Percentiles rank a stretch among this genome's conserved stretches.
Conservation (phyloP, 37 sponge, comb jelly and placozoan species). For the Crambe crambe region DNA sequence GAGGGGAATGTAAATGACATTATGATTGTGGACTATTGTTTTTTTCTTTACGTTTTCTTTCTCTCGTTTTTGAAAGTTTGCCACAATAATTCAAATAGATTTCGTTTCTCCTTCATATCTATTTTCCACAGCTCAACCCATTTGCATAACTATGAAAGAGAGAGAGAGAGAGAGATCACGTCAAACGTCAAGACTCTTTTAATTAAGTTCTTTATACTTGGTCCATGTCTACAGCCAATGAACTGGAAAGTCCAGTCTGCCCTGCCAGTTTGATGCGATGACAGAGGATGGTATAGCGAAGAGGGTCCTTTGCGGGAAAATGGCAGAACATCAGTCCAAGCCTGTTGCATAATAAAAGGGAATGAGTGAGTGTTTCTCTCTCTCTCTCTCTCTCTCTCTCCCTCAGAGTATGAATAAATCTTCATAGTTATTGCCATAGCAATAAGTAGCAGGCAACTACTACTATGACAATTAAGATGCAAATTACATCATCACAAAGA, state of each 20-base stretch:
- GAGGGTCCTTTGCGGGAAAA: slow-evolving; percentile 30
- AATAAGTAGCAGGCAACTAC: slow-evolving; percentile 55
- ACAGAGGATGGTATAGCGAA: slow-evolving; percentile 27
- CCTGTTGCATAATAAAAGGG: neutral
- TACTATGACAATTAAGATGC: slow-evolving; percentile 53
- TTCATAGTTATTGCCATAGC: slow-evolving; percentile 16
- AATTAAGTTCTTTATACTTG: too few species aligned
- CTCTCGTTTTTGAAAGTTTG: slow-evolving; percentile 16
- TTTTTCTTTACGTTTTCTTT: slow-evolving; percentile 45
- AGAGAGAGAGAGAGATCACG: neutral
- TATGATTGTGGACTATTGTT: neutral
- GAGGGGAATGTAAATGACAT: neutral
- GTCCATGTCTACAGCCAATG: slow-evolving; percentile 26
- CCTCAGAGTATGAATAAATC: neutral
- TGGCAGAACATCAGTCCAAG: slow-evolving; percentile 59
- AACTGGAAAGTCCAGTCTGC: neutral
- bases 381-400: neutral
- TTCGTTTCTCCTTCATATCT: slow-evolving; percentile 8
- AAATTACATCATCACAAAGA: slow-evolving; percentile 70
- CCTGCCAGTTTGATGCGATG: slow-evolving; percentile 32
- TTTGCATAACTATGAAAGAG: slow-evolving; percentile 19
- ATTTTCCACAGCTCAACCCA: slow-evolving; percentile 51
- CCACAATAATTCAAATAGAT: slow-evolving; percentile 36
- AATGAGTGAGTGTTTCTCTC: neutral
- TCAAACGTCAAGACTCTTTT: too few species aligned